Evolutionary conservation across 2,888 invertebrate genomes (phyloP).

Genomic region (Troilus luridus): DNA sequence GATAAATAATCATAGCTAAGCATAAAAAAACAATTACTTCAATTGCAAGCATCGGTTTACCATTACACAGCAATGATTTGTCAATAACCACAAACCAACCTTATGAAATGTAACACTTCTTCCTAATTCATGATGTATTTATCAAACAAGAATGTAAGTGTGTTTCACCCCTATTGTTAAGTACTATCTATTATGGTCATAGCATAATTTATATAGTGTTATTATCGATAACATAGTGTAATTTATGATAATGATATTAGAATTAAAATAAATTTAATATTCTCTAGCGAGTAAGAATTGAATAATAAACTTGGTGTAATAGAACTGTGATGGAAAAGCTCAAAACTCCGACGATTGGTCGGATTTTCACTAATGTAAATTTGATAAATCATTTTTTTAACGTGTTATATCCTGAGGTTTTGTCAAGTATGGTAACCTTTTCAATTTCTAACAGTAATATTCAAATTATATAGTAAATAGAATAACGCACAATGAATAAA

Average conservation of each 20-base stretch:
- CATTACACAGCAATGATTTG: too few relatives aligned
- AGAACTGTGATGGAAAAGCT: slow-evolving; percentile 53
- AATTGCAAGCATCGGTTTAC: too few relatives aligned
- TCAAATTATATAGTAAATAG: neutral
- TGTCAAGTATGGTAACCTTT: neutral
- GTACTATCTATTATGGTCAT: neutral
- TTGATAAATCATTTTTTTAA: slow-evolving; percentile 5
- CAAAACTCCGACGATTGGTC: neutral
- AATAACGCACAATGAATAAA: neutral
- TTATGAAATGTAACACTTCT: too few relatives aligned
- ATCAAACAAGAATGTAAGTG: neutral
- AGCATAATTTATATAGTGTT: neutral
- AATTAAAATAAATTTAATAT: neutral
- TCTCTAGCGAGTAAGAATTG: slow-evolving; percentile 12
- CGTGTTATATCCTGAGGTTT: neutral
- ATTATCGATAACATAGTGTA: neutral
- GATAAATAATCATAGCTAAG: too few relatives aligned
- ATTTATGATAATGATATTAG: neutral
- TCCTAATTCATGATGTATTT: neutral
- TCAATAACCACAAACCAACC: too few relatives aligned
- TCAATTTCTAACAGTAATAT: neutral
- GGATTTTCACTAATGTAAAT: neutral
- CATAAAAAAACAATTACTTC: too few relatives aligned
- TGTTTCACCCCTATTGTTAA: neutral
- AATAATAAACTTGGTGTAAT: slow-evolving; percentile 23